Percentiles rank a stretch among this genome's conserved stretches.
Conservation (phyloP, 1,140 invertebrate species). For the Harlomillsia oculata region DNA sequence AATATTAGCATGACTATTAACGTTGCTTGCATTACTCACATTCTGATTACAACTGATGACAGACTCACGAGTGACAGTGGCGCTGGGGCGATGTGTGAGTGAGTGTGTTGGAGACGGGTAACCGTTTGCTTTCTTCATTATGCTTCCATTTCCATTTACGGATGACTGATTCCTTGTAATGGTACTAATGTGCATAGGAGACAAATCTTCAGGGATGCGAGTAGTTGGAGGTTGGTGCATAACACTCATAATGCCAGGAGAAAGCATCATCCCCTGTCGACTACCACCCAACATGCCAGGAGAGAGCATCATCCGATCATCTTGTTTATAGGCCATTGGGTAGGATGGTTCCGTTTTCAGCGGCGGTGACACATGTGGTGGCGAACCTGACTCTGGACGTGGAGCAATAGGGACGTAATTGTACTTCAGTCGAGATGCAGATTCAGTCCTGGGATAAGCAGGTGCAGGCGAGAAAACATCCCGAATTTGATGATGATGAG, state of each 20-base stretch:
- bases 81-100: not conserved
- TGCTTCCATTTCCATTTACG: too few species aligned
- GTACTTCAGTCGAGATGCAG: constrained; percentile 10
- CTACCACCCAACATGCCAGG: not conserved
- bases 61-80: constrained; percentile 20
- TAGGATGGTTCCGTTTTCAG: constrained; percentile 30
- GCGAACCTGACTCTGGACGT: constrained; percentile 23
- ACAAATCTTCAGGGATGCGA: constrained; percentile 17
- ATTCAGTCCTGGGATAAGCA: constrained; percentile 13
- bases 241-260: constrained; percentile 9
- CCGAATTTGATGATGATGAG: not conserved
- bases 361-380: constrained; percentile 30
- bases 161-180: too few species aligned
- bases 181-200: not conserved
- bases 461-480: constrained; percentile 1
- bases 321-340: constrained; percentile 7
- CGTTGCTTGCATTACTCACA: constrained; percentile 6
- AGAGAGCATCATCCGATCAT: not conserved
- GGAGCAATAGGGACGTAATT: constrained; percentile 20
- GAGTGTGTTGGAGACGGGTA: constrained; percentile 25
- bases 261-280: not conserved
- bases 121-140: constrained; percentile 9
- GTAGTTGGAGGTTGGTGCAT: constrained; percentile 6
- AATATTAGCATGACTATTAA: constrained; percentile 35
- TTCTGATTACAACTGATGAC: constrained; percentile 23